Evolutionary conservation across 2,113 vertebrate species (phyloP).

Genomic region (Clupea harengus): DNA sequence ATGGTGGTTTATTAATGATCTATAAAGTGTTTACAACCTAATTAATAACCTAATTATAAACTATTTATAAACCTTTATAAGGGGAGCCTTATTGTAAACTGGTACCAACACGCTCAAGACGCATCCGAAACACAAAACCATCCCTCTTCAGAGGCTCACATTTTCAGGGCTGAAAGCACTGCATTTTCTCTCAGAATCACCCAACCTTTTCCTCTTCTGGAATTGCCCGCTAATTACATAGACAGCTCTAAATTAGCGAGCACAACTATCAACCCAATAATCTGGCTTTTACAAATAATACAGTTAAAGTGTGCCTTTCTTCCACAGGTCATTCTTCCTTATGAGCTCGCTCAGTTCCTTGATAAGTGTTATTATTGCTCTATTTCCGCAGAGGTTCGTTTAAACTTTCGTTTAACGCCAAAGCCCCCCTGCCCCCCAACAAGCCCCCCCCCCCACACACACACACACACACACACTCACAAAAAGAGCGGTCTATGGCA

Average conservation of each 20-base stretch:
- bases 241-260: slow-evolving; percentile 26
- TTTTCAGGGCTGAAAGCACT: not conserved
- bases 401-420: too few relatives aligned
- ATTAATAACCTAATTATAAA: too few relatives aligned
- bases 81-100: too few relatives aligned
- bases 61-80: too few relatives aligned
- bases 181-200: not conserved
- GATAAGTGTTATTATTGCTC: not conserved
- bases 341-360: not conserved
- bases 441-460: not conserved
- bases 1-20: too few relatives aligned
- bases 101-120: too few relatives aligned
- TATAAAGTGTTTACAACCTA: too few relatives aligned
- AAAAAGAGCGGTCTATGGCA: not conserved
- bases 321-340: not conserved
- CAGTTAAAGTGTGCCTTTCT: not conserved
- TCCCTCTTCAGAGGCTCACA: not conserved
- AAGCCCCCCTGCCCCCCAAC: too few relatives aligned
- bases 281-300: slow-evolving; percentile 30
- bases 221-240: not conserved
- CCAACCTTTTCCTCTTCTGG: not conserved
- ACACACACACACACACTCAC: not conserved
- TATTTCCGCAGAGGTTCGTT: not conserved
- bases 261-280: slow-evolving; percentile 60
- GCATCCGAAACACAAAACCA: too few relatives aligned